Conservation (phyloP, 2,113 vertebrate genomes). For the Oncorhynchus tshawytscha region DNA sequence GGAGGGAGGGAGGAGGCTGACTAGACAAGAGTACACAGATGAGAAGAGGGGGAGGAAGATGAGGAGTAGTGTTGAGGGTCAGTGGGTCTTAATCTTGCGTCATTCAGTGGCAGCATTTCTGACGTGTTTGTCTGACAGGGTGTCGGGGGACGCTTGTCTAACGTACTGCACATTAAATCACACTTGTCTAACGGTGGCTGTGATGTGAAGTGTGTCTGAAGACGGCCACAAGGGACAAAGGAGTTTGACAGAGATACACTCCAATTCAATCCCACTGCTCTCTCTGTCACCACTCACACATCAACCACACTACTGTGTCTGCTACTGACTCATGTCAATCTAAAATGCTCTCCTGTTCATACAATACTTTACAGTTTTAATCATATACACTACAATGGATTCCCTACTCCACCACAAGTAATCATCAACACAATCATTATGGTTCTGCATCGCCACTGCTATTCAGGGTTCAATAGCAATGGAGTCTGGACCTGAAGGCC, state of each 20-base stretch:
- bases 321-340: not conserved
- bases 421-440: constrained; percentile 39
- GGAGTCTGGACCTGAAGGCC: constrained; percentile 8
- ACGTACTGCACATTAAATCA: too few relatives aligned
- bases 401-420: constrained; percentile 25
- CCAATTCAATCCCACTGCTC: not conserved
- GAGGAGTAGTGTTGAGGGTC: not conserved
- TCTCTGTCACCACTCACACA: not conserved
- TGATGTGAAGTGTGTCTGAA: not conserved
- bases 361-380: not conserved
- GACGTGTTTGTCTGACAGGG: not conserved
- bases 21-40: not conserved
- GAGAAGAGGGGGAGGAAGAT: not conserved
- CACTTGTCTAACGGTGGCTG: not conserved
- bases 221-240: not conserved
- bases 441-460: not conserved
- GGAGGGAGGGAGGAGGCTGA: not conserved
- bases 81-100: not conserved
- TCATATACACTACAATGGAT: constrained; percentile 30
- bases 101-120: not conserved
- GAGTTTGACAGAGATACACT: not conserved
- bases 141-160: not conserved
- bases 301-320: not conserved
- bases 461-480: constrained; percentile 11
- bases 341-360: not conserved